Base-by-base conservation (phyloP, 2,797 vertebrate genomes). In the Antrozous pallidus region DNA sequence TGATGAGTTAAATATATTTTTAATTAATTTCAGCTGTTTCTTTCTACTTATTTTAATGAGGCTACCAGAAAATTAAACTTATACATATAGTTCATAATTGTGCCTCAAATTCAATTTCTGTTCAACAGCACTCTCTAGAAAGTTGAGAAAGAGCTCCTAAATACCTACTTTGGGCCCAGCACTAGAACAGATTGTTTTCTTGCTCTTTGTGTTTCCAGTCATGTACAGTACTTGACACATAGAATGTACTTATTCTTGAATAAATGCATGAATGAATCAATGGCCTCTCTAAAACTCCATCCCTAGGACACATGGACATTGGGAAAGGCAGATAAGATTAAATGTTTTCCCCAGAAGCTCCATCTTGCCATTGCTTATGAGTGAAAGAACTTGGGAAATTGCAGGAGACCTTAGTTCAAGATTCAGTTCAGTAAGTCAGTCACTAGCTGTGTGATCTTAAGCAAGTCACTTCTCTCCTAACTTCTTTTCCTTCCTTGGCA, bases 41-140 rank as follows among this genome's bases (percentile, higher is more conserved):
- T 91, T 92, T 49, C 54, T 33, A 73, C 47, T 40, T 61, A 88
- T 71, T 71, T 18, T 18, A 69, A 74, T 79, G 18, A 10, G 54
- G 4, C 47, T 91, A 73, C 49, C 42, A 94, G 69, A 94, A 94
- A 82, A 85, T 82, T 36, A 81, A 88, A 93, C 42, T 91, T 54
- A n/a, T 45, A 63, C 54, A 20, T 61, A 11, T 6, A 69, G 69
- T 73, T 88, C 69, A 28, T 6, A 80, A 17, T 94, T 84, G 17
- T 42, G 28, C 16, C 58, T 93, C 42, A 93, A 54, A 78, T 69
- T 85, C 51, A 17, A 1, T 78, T 81, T 91, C 70, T 65, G 42
- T 73, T 54, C 38, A 56, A n/a, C 22, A 88, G n/a, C 42, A 11
- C 11, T 71, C 26, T 47, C 36, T 63, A 42, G 56, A 63, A n/a